Evolutionary conservation across 2,113 vertebrate species (phyloP).

Genomic region (Calidris pugnax): DNA sequence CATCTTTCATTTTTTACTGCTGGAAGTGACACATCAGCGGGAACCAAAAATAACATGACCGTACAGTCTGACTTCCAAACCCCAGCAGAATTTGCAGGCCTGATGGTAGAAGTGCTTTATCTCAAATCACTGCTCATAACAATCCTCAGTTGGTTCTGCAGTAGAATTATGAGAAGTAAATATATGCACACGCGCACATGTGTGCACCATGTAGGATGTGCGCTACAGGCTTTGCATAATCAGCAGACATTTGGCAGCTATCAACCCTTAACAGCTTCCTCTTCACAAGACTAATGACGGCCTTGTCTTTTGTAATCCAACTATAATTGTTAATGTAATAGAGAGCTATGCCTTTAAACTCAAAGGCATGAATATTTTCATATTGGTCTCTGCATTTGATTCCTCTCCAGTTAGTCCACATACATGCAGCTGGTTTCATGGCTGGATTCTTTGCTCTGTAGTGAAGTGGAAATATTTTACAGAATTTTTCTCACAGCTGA

Average conservation of each 20-base stretch:
- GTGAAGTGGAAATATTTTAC: not conserved
- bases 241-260: not conserved
- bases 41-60: not conserved
- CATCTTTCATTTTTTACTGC: not conserved
- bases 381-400: not conserved
- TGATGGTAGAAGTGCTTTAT: not conserved
- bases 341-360: not conserved
- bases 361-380: not conserved
- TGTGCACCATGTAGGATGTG: not conserved
- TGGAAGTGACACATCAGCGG: not conserved
- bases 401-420: not conserved
- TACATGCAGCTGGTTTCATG: not conserved
- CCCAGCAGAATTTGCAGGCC: not conserved
- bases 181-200: accelerated
- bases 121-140: not conserved
- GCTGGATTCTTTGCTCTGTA: not conserved
- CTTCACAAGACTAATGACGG: not conserved
- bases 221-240: not conserved
- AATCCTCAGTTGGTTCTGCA: not conserved
- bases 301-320: not conserved
- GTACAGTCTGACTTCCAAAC: not conserved
- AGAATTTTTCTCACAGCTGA: not conserved
- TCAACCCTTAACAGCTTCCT: not conserved
- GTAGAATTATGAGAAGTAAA: not conserved
- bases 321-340: not conserved